These are phyloP conservation scores for Fukomys damarensis DNA, from an alignment of 2,113 vertebrate genomes.

Conservation along the genomic window DNA sequence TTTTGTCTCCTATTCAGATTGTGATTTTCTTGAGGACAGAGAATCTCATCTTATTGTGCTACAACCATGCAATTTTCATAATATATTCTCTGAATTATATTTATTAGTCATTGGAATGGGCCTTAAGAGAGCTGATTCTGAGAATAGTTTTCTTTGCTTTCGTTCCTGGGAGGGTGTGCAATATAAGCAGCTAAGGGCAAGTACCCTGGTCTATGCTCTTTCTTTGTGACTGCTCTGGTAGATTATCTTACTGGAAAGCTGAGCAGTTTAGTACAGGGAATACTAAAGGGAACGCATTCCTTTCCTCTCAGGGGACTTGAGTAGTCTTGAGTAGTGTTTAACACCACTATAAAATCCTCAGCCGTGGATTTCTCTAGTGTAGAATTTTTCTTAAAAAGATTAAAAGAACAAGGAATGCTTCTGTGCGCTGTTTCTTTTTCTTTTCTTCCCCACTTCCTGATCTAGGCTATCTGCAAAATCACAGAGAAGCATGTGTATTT, in stretches of 20 bases:
- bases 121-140: not conserved
- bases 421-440: conserved; percentile 54
- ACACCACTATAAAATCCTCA: conserved; percentile 58
- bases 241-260: conserved; percentile 69
- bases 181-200: not conserved
- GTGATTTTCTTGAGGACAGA: not conserved
- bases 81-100: not conserved
- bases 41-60: not conserved
- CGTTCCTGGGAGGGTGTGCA: not conserved
- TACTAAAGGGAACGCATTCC: conserved; percentile 56
- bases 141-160: conserved; percentile 21
- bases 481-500: not conserved
- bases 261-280: conserved; percentile 62
- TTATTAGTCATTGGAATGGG: not conserved
- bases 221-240: conserved; percentile 48
- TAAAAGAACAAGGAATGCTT: conserved; percentile 69
- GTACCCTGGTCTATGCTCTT: not conserved
- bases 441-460: not conserved
- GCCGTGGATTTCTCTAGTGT: conserved; percentile 56
- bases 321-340: conserved; percentile 57
- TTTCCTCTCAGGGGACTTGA: conserved; percentile 58
- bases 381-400: conserved; percentile 73
- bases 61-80: not conserved
- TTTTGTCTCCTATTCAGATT: not conserved
- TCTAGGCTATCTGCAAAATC: conserved; percentile 29